Evolutionary conservation across 2,797 vertebrate genomes (phyloP), one percentile per base, ranked within the genome.

Genomic region (Craterocephalus amniculus): DNA sequence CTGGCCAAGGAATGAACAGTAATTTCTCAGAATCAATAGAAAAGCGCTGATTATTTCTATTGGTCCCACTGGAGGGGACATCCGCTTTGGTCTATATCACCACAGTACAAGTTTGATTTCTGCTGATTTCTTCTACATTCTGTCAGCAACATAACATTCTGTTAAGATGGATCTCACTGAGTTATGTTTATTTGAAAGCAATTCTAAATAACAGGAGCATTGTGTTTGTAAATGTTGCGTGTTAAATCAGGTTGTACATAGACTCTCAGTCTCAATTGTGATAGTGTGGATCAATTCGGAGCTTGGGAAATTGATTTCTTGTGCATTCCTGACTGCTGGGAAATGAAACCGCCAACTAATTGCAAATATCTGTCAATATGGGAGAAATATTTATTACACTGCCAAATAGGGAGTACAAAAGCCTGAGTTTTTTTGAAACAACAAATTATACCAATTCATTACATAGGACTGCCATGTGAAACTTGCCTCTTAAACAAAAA

Each of bases 311-410:
- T 49, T 12, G 45, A 49, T 49, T 49, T 49, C 45, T 49, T 49
- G 45, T 49, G 48, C 27, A 51, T 32, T 54, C 34, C 22, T 26
- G 18, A 31, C 14, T 58, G 20, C 45, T 52, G 35, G 24, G 8
- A 10, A 48, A 68, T 32, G 34, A 27, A 71, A 32, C 49, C 70
- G 20, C 36, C 51, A 56, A 71, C 32, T 63, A 6, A 51, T 34
- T 49, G 38, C 3, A 31, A 56, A 24, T 55, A 35, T 52, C 4
- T 72, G 22, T 56, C 45, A 52, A 16, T 27, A 8, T 31, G 26
- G 8, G 45, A n/a, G 63, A 24, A n/a, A 35, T 26, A 18, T 64
- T 22, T 35, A 40, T 22, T 58, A 36, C 34, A 58, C 7, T 51
- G 43, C 16, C 36, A 38, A 6, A 40, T 1, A n/a, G 12, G 16